Evolutionary conservation across 2,888 invertebrate species (phyloP).

Genomic region (Thereva nobilitata): DNA sequence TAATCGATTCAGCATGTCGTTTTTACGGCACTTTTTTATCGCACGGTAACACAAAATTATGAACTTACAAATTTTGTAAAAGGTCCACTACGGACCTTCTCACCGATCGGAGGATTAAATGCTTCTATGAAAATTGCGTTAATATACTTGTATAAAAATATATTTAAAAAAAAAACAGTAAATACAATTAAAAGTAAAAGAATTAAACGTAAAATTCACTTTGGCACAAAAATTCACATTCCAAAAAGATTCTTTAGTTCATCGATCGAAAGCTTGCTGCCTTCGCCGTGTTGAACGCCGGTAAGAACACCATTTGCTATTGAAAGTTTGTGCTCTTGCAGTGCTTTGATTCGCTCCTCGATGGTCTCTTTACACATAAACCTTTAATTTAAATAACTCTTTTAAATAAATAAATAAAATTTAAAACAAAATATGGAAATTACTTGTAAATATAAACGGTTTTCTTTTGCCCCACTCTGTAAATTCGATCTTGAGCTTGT

Average conservation of each 20-base stretch:
- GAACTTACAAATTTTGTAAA: too few relatives aligned
- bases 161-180: too few relatives aligned
- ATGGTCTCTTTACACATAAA: conserved; percentile 85
- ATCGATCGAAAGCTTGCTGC: conserved; percentile 75
- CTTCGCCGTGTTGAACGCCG: conserved; percentile 65
- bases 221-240: not conserved
- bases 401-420: conserved; percentile 25
- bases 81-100: too few relatives aligned
- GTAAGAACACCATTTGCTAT: conserved; percentile 79
- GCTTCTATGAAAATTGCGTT: too few relatives aligned
- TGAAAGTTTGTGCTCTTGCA: conserved; percentile 79
- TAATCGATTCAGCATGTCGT: too few relatives aligned
- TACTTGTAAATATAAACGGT: conserved; percentile 82
- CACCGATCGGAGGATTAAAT: too few relatives aligned
- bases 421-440: conserved; percentile 44
- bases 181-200: too few relatives aligned
- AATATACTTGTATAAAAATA: too few relatives aligned
- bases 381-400: conserved; percentile 58
- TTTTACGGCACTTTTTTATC: too few relatives aligned
- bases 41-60: too few relatives aligned
- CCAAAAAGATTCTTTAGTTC: conserved; percentile 77
- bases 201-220: too few relatives aligned
- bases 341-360: conserved; percentile 78
- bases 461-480: conserved; percentile 86
- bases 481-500: conserved; percentile 93